Evolutionary conservation across 2,888 invertebrate genomes (phyloP).

Genomic region (Ichneumon xanthorius): DNA sequence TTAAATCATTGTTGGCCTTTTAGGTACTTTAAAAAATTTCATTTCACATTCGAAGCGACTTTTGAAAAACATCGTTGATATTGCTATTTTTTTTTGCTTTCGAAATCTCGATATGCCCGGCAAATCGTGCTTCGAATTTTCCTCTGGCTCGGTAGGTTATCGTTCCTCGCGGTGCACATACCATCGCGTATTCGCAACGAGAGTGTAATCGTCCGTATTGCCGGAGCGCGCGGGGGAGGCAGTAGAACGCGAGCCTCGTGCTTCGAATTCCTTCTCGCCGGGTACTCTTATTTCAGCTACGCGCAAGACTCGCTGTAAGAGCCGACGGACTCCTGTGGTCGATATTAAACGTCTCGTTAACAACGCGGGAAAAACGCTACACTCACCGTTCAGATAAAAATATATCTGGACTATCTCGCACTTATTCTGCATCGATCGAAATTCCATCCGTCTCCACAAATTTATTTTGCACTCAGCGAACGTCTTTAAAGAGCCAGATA

Average conservation of each 20-base stretch:
- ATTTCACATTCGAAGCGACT: too few species aligned
- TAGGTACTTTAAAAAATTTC: too few species aligned
- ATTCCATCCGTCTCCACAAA: too few species aligned
- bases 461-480: neutral
- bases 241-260: slow-evolving; percentile 49
- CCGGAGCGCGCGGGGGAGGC: slow-evolving; percentile 34
- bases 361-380: neutral
- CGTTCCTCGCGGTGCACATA: slow-evolving; percentile 21
- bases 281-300: slow-evolving; percentile 56
- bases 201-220: slow-evolving; percentile 58
- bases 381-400: neutral
- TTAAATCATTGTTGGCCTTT: too few species aligned
- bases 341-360: slow-evolving; percentile 24
- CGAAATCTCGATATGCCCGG: neutral
- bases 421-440: neutral
- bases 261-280: slow-evolving; percentile 62
- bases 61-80: too few species aligned
- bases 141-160: slow-evolving; percentile 36
- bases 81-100: neutral
- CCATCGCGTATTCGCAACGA: slow-evolving; percentile 60
- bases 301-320: slow-evolving; percentile 35
- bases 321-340: slow-evolving; percentile 21
- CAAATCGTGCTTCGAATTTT: slow-evolving; percentile 46
- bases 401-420: neutral
- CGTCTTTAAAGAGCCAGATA: neutral